Evolutionary conservation across 1,140 invertebrate genomes (phyloP).

Genomic region (Papilio helenus): DNA sequence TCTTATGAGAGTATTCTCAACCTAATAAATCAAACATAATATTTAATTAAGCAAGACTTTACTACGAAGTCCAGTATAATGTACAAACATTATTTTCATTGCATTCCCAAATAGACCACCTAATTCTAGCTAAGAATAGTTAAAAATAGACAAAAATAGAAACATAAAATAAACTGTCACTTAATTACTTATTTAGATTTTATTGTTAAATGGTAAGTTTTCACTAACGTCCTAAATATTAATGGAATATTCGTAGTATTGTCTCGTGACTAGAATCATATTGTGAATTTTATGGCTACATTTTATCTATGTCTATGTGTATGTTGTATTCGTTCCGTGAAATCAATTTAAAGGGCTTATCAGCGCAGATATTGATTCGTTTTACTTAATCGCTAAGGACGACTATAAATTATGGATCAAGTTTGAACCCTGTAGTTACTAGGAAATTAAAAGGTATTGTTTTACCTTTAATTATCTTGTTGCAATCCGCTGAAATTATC

Average conservation of each 20-base stretch:
- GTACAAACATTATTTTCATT: too few species aligned
- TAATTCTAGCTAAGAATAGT: too few species aligned
- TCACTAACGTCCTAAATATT: too few species aligned
- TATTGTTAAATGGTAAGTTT: too few species aligned
- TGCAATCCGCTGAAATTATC: slow-evolving; percentile 14
- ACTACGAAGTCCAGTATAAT: too few species aligned
- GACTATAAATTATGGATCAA: slow-evolving; percentile 20
- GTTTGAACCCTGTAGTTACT: slow-evolving; percentile 28
- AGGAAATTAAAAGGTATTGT: slow-evolving; percentile 31
- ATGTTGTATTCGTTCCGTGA: not conserved
- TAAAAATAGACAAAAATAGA: not conserved
- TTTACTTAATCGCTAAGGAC: slow-evolving; percentile 2
- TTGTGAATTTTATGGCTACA: too few species aligned
- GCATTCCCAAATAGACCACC: too few species aligned
- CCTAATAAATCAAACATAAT: too few species aligned
- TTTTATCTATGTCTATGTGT: too few species aligned
- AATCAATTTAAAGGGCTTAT: slow-evolving; percentile 25
- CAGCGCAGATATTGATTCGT: slow-evolving; percentile 18
- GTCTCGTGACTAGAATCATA: too few species aligned
- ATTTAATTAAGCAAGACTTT: too few species aligned
- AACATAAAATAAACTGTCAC: not conserved
- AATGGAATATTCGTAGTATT: too few species aligned
- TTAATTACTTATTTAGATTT: not conserved
- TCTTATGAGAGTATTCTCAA: not conserved
- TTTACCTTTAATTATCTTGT: slow-evolving; percentile 12